phyloP scores from a whole-genome alignment of 2,797 vertebrate species.

The Hapalemur alaotrensis region DNA sequence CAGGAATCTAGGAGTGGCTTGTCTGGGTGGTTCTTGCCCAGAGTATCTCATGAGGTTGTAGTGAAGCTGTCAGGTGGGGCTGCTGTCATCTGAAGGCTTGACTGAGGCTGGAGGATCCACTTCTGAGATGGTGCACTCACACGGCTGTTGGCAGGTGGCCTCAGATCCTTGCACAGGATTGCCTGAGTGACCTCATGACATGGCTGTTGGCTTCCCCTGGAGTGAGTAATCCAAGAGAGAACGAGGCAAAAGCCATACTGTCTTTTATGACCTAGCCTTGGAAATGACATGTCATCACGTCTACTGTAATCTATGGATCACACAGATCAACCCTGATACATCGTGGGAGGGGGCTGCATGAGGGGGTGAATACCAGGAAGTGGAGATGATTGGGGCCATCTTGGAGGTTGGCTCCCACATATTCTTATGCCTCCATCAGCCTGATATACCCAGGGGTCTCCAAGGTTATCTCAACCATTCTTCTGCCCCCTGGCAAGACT shows the following conservation, averaged over 20 bases:
- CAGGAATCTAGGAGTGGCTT: not conserved
- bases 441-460: not conserved
- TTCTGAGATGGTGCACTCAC: fast-evolving
- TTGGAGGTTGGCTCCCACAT: not conserved
- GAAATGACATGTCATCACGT: not conserved
- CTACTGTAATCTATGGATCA: not conserved
- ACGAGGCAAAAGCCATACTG: not conserved
- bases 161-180: not conserved
- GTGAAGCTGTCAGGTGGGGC: not conserved
- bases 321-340: not conserved
- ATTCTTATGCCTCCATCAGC: not conserved
- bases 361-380: not conserved
- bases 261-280: not conserved
- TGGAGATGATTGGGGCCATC: not conserved
- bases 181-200: not conserved
- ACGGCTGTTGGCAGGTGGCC: not conserved
- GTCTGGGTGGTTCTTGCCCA: not conserved
- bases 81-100: not conserved
- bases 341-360: not conserved
- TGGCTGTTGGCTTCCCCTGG: not conserved
- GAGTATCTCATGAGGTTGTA: not conserved
- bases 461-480: not conserved
- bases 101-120: not conserved
- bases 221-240: not conserved
- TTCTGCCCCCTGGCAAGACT: not conserved